Evolutionary conservation across 2,113 vertebrate genomes (phyloP), one percentile per base, ranked within the genome.

Genomic region (Lutjanus erythropterus): DNA sequence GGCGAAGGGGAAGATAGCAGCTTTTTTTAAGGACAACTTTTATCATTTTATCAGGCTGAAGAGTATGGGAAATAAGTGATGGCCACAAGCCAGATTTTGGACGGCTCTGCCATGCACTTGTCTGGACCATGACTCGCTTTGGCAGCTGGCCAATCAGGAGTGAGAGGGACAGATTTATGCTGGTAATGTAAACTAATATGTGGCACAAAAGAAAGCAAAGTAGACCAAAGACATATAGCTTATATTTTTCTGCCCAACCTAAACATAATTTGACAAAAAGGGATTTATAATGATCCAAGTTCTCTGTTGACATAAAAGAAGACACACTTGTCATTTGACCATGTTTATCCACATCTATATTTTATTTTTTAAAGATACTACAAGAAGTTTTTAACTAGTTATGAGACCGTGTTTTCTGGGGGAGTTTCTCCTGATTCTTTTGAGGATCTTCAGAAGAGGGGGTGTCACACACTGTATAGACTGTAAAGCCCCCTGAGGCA

Each of bases 111-210:
- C 10, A 35, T 25, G 59, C 59, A 79, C 53, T 70, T 65, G 44
- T 66, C 65, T 74, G 52, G 25, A 80, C 64, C 39, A 71, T 23
- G 19, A 71, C n/a, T 73, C 66, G 55, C 21, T 67, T 64, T 71
- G 67, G 71, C 67, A 77, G 64, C 76, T 39, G 64, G 50, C 71
- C 65, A 68, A 56, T 65, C 56, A 65, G n/a, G 29, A 74, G 56
- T 31, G 47, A 58, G 33, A 39, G 47, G 39, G 33, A 19, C n/a
- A 69, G 18, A 83, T 61, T 65, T 65, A 73, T 60, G 71, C 35
- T 23, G 33, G 67, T 79, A 53, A 75, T 47, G 11, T 71, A 1
- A 75, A 75, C 6, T 29, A 39, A 71, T 21, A 39, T 25, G 58
- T 44, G 60, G 6, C 33, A 46, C 27, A 19, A 64, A 65, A 73